Evolutionary conservation across 2,888 invertebrate species (phyloP).

Genomic region (Caenorhabditis sp.): DNA sequence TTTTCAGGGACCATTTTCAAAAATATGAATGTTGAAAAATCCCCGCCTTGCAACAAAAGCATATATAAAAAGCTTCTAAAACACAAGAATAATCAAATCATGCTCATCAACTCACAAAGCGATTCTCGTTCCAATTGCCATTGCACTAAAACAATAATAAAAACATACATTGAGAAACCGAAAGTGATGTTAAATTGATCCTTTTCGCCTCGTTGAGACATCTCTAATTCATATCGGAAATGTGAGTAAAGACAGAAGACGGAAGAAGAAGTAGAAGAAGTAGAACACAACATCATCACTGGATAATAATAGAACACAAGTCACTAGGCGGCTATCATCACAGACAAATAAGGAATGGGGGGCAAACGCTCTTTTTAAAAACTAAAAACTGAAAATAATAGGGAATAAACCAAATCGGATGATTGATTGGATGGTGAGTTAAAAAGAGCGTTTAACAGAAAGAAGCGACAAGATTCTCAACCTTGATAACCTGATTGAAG

Average conservation of each 20-base stretch:
- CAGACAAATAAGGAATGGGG: neutral
- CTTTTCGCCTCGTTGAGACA: neutral
- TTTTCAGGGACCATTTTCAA: no score
- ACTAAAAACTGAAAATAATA: neutral
- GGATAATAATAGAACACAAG: neutral
- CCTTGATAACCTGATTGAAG: constrained; percentile 70
- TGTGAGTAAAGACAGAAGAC: neutral
- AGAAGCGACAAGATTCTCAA: constrained; percentile 46
- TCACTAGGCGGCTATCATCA: neutral
- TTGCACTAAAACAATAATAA: constrained; percentile 33
- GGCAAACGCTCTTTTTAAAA: neutral
- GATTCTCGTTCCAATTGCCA: constrained; percentile 44
- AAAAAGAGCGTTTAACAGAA: constrained; percentile 28
- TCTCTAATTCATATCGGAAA: neutral
- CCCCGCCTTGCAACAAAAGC: neutral
- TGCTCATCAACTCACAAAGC: constrained; percentile 32
- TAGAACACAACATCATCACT: neutral
- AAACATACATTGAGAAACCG: neutral
- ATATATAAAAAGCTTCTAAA: no score
- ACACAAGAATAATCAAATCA: neutral
- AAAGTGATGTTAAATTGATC: neutral
- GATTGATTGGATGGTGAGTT: neutral
- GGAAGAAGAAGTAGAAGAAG: neutral
- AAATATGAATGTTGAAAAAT: neutral
- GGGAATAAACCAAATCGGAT: neutral